Conservation (phyloP, 2,797 vertebrate species). For the Clarias fuscus region DNA sequence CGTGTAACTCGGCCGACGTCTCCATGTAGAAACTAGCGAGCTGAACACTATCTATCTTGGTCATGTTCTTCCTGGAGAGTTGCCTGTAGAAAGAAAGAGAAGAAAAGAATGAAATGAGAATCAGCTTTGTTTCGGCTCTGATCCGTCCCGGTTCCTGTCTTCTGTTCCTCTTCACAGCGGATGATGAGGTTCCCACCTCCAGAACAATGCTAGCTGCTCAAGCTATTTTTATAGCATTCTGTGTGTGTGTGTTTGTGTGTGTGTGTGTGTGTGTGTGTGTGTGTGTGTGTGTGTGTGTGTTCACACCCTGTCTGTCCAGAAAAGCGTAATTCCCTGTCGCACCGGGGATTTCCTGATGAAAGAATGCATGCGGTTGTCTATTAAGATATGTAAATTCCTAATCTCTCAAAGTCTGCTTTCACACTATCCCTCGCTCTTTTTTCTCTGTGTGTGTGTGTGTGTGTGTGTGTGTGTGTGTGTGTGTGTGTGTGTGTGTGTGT, state of each 20-base stretch:
- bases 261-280: slow-evolving; percentile 40
- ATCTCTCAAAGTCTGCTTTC: slow-evolving; percentile 57
- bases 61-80: neutral
- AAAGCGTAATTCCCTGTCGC: slow-evolving; percentile 50
- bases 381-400: slow-evolving; percentile 62
- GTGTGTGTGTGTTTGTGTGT: slow-evolving; percentile 41
- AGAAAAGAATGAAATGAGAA: too few relatives aligned
- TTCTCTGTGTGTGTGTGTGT: neutral
- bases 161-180: neutral
- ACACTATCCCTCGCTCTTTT: slow-evolving; percentile 35
- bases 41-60: neutral
- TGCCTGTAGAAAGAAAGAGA: neutral
- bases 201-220: slow-evolving; percentile 7
- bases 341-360: slow-evolving; percentile 56
- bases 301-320: slow-evolving; percentile 52
- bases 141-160: neutral
- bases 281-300: slow-evolving; percentile 37
- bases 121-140: neutral
- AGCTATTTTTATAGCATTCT: too few relatives aligned
- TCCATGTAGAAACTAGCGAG: neutral
- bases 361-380: slow-evolving; percentile 57
- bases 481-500: slow-evolving; percentile 12
- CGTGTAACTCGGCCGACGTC: neutral
- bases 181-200: slow-evolving; percentile 13
- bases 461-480: slow-evolving; percentile 2